Conservation (phyloP, 2,797 vertebrate species). For the Coregonus ussuriensis region DNA sequence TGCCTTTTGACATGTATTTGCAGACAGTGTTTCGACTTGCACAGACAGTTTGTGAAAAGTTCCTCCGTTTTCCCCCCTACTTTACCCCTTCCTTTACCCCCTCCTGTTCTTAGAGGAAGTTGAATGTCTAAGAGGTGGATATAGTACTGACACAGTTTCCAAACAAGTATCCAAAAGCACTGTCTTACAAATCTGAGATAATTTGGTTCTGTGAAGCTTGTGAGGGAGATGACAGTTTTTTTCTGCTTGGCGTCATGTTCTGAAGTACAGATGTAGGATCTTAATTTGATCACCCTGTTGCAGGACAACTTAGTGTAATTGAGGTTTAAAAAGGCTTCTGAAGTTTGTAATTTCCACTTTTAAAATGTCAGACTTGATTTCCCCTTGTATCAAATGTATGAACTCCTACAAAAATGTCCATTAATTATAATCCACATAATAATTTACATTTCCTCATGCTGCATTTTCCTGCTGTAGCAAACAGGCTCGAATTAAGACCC, state of each 20-base stretch:
- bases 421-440: too few species aligned
- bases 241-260: background rate
- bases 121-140: constrained; percentile 7
- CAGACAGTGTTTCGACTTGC: constrained; percentile 1
- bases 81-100: background rate
- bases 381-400: too few species aligned
- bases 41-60: constrained; percentile 1
- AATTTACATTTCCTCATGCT: too few species aligned
- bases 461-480: too few species aligned
- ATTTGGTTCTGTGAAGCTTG: constrained; percentile 9
- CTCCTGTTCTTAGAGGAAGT: constrained; percentile 3
- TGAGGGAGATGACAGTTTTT: background rate
- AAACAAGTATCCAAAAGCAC: constrained; percentile 8
- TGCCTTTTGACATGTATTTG: background rate
- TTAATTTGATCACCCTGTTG: too few species aligned
- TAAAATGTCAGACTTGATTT: too few species aligned
- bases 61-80: background rate
- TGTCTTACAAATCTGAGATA: constrained; percentile 17
- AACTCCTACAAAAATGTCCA: too few species aligned
- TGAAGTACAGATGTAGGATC: constrained; percentile 1
- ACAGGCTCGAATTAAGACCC: too few species aligned
- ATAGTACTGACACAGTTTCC: constrained; percentile 21
- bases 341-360: too few species aligned
- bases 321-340: too few species aligned
- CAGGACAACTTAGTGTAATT: too few species aligned